These are phyloP conservation scores for Pristionchus japonicus DNA, from an alignment of 2,888 invertebrate species.

Conservation along the genomic window DNA sequence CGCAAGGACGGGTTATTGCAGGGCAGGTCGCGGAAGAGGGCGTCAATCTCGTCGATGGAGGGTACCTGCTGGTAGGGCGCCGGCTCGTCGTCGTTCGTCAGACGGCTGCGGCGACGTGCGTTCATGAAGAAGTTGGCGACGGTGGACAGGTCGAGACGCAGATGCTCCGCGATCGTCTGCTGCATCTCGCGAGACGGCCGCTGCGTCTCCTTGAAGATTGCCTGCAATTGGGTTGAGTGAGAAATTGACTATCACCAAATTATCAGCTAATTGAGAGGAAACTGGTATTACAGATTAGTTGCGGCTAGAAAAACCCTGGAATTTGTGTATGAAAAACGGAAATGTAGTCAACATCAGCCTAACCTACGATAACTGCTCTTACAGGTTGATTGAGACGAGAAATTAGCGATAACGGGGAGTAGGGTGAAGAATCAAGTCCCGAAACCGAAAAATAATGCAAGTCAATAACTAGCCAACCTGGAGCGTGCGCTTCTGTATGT, in stretches of 20 bases:
- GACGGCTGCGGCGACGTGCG: constrained; percentile 86
- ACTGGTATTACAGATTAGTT: too few species aligned
- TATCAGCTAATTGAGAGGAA: too few species aligned
- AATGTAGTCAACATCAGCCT: too few species aligned
- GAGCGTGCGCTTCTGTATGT: constrained; percentile 98
- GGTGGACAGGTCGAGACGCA: constrained; percentile 70
- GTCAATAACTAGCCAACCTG: constrained; percentile 76
- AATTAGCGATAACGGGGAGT: too few species aligned
- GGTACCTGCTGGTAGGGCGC: constrained; percentile 63
- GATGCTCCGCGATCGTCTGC: constrained; percentile 73
- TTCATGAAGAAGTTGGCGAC: constrained; percentile 99
- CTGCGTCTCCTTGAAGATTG: constrained; percentile 75
- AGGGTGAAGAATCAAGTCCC: too few species aligned
- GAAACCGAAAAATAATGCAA: too few species aligned
- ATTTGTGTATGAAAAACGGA: too few species aligned
- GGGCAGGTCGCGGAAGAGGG: not conserved
- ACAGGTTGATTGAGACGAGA: too few species aligned
- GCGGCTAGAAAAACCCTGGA: too few species aligned
- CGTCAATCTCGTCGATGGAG: not conserved
- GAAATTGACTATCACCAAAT: too few species aligned
- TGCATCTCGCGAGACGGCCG: constrained; percentile 74
- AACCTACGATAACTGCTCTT: too few species aligned
- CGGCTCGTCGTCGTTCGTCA: constrained; percentile 60
- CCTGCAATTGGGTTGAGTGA: constrained; percentile 53
- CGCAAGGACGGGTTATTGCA: too few species aligned